Conservation (phyloP, 2,888 invertebrate species). For the Sialis fuliginosa region DNA sequence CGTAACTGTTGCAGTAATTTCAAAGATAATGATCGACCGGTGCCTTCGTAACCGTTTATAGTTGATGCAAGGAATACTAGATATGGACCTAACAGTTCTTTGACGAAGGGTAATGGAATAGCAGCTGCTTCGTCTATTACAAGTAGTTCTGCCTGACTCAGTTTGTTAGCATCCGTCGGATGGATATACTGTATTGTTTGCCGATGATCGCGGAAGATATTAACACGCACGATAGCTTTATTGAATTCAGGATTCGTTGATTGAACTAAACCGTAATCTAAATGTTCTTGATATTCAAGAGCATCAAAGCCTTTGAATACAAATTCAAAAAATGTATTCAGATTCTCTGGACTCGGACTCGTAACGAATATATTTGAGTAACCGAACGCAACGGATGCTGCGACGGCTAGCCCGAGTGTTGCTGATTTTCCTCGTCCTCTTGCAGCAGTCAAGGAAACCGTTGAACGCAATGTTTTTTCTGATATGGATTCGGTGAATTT, state of each 20-base stretch:
- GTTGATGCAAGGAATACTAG: slow-evolving; percentile 92
- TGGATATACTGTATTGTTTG: slow-evolving; percentile 97
- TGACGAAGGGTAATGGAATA: slow-evolving; percentile 86
- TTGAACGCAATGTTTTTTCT: slow-evolving; percentile 74
- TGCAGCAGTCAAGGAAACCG: slow-evolving; percentile 88
- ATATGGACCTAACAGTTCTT: slow-evolving; percentile 76
- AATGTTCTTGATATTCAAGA: slow-evolving; percentile 85
- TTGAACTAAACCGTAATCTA: slow-evolving; percentile 85
- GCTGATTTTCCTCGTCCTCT: slow-evolving; percentile 98
- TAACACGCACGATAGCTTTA: slow-evolving; percentile 86
- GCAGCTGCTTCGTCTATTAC: slow-evolving; percentile 99
- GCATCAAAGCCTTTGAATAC: slow-evolving; percentile 90
- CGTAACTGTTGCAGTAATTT: slow-evolving; percentile 84
- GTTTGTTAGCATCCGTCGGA: slow-evolving; percentile 72
- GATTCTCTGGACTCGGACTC: slow-evolving; percentile 94
- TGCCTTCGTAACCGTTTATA: slow-evolving; percentile 96
- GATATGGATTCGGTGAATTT: slow-evolving; percentile 91
- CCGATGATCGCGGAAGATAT: slow-evolving; percentile 74
- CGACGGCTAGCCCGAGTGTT: slow-evolving; percentile 81
- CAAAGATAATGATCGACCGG: slow-evolving; percentile 85
- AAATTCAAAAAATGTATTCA: slow-evolving; percentile 94
- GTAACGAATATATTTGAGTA: slow-evolving; percentile 91
- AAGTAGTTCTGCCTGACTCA: slow-evolving; percentile 86
- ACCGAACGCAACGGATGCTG: slow-evolving; percentile 66
- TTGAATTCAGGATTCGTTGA: slow-evolving; percentile 94